Conservation (phyloP, 2,113 vertebrate species). For the Sturnus vulgaris region DNA sequence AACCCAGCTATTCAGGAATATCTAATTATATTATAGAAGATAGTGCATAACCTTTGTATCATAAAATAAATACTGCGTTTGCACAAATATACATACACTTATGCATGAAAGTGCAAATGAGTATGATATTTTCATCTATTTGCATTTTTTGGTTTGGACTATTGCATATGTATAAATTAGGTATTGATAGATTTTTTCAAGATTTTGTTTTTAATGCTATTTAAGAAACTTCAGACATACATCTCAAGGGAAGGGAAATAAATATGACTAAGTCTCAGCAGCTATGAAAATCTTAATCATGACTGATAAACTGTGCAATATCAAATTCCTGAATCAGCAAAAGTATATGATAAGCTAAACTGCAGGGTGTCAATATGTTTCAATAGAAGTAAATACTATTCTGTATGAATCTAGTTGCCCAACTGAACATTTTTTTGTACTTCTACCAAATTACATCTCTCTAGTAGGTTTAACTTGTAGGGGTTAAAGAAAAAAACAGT, state of each 20-base stretch:
- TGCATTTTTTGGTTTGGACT: background rate
- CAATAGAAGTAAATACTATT: background rate
- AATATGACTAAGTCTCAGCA: background rate
- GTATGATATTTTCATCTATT: background rate
- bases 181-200: background rate
- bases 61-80: background rate
- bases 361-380: background rate
- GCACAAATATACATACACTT: background rate
- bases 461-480: background rate
- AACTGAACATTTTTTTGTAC: background rate
- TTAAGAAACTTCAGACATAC: background rate
- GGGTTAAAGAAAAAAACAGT: background rate
- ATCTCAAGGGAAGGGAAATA: background rate
- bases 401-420: background rate
- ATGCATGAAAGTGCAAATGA: fast-evolving
- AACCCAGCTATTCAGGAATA: background rate
- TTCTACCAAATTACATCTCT: background rate
- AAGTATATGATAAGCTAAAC: background rate
- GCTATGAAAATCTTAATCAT: slow-evolving; percentile 4
- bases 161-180: background rate
- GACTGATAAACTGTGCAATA: background rate
- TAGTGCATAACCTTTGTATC: background rate
- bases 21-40: background rate
- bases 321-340: background rate
- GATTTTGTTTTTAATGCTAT: background rate